Evolutionary conservation across 2,113 vertebrate genomes (phyloP).

Genomic region (Scortum barcoo): DNA sequence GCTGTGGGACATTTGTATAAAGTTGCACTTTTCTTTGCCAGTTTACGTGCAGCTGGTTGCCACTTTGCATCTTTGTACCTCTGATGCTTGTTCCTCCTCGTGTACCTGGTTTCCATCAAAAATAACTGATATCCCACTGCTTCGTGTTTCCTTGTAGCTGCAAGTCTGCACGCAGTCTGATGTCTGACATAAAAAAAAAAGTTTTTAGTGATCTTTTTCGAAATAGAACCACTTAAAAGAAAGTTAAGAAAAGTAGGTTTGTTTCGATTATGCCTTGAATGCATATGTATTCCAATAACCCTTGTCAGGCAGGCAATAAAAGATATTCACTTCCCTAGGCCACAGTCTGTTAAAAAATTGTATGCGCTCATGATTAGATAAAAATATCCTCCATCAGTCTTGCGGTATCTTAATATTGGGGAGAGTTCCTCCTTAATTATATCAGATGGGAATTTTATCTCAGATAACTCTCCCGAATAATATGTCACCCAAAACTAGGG

Average conservation of each 20-base stretch:
- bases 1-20: not conserved
- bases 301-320: not conserved
- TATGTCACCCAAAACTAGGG: not conserved
- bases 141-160: constrained; percentile 3
- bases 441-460: constrained; percentile 10
- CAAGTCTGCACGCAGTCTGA: not conserved
- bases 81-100: constrained; percentile 7
- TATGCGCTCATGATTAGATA: not conserved
- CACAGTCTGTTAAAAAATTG: not conserved
- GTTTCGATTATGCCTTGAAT: not conserved
- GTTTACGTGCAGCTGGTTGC: constrained; percentile 14
- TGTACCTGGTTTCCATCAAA: constrained; percentile 5
- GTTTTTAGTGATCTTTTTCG: not conserved
- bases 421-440: constrained; percentile 1
- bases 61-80: constrained; percentile 17
- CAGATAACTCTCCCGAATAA: constrained; percentile 1
- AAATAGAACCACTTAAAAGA: not conserved
- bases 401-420: not conserved
- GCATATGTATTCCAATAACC: not conserved
- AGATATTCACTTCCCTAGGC: not conserved
- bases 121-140: constrained; percentile 22
- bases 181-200: not conserved
- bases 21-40: not conserved
- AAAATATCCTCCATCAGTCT: constrained; percentile 1
- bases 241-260: not conserved